Evolutionary conservation across 2,113 vertebrate genomes (phyloP), one percentile per base, ranked within the genome.

Genomic region (Antigone vipio): DNA sequence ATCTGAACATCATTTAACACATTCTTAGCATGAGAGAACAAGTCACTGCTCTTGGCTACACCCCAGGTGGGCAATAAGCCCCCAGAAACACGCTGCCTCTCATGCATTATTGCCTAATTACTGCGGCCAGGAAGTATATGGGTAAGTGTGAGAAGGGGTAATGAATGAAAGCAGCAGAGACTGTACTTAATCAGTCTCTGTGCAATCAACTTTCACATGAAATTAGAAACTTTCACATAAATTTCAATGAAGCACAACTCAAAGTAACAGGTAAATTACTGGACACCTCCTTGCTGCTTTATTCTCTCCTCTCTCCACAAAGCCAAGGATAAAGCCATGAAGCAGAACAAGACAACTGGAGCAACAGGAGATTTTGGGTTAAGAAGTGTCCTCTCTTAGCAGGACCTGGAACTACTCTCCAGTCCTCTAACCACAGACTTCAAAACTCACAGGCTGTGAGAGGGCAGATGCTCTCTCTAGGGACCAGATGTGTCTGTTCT

Each of bases 151-250:
- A 44, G 69, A 92, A 92, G 42, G 53, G 30, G 50, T 52, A 92
- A 87, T 38, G 71, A 96, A 88, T 42, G 73, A 88, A 92, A 85
- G 75, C 60, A 93, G 80, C 76, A 84, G 74, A 92, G 34, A 81
- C 44, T 20, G 15, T 2, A 76, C 53, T 64, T 60, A 45, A 89
- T 92, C 92, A 72, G 85, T n/a, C 53, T 60, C 85, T 62, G 29
- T 42, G 67, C 75, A 58, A 79, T 90, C 75, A 94, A 87, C 78
- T 96, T 95, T 35, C 88, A 88, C 42, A n/a, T n/a, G 38, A 83
- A 88, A 93, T 88, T 59, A 89, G 72, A 79, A 91, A 92, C 42
- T 85, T 88, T 16, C 21, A 23, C 44, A 55, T 60, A 68, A 38
- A 68, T 89, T 76, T 75, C 91, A 89, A 94, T n/a, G 68, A 88